Evolutionary conservation across 2,797 vertebrate genomes (phyloP).

Genomic region (Sparidentex hasta): DNA sequence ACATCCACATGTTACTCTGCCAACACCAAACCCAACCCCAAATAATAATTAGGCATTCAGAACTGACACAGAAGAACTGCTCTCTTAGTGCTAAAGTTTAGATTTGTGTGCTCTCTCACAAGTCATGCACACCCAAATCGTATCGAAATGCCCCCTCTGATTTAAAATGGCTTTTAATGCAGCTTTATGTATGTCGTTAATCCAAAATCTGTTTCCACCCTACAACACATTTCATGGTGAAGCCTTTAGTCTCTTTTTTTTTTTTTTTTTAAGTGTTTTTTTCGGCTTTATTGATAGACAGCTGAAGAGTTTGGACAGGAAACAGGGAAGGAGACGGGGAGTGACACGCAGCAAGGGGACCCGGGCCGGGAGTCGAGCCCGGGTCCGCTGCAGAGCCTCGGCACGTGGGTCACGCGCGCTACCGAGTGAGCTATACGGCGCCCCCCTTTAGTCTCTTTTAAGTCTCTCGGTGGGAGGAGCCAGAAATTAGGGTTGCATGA

Average conservation of each 20-base stretch:
- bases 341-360: too few species aligned
- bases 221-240: not conserved
- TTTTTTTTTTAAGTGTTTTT: too few species aligned
- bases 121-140: not conserved
- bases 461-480: not conserved
- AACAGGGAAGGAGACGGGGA: too few species aligned
- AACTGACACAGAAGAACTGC: not conserved
- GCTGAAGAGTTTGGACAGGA: too few species aligned
- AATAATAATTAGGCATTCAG: not conserved
- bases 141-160: not conserved
- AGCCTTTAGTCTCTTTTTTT: not conserved
- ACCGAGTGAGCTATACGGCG: too few species aligned
- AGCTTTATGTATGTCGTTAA: constrained; percentile 2
- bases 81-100: not conserved
- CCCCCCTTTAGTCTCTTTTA: not conserved
- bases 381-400: too few species aligned
- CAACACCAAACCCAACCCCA: not conserved
- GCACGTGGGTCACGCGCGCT: too few species aligned
- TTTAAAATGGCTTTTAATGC: not conserved
- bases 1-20: constrained; percentile 13
- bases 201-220: not conserved
- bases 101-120: not conserved
- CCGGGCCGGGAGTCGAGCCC: too few species aligned
- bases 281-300: too few species aligned
- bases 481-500: too few species aligned